Evolutionary conservation across 2,113 vertebrate species (phyloP).

Genomic region (Pomatostomus ruficeps): DNA sequence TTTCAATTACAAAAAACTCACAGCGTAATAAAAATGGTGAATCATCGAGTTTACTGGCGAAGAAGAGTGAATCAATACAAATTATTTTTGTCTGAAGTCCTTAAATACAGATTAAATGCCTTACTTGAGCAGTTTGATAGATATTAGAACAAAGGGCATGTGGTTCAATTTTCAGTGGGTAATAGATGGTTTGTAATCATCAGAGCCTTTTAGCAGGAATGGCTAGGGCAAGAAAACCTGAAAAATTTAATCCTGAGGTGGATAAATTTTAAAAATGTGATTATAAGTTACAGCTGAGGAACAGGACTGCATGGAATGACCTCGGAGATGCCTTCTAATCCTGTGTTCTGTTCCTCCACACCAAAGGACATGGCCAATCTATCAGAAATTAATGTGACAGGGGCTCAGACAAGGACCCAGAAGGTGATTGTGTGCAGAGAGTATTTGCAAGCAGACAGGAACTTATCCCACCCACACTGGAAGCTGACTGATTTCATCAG

Average conservation of each 20-base stretch:
- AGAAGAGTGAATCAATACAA: not conserved
- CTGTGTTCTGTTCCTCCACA: not conserved
- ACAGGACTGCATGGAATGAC: not conserved
- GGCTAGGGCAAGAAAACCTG: not conserved
- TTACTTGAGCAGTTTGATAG: not conserved
- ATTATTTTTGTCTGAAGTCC: not conserved
- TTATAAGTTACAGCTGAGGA: not conserved
- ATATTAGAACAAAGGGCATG: not conserved
- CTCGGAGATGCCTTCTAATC: not conserved
- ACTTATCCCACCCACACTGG: not conserved
- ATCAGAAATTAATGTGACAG: not conserved
- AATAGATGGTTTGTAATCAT: not conserved
- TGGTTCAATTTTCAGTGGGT: not conserved
- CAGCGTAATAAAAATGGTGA: not conserved
- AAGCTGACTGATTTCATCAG: not conserved
- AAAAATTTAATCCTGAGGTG: not conserved
- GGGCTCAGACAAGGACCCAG: not conserved
- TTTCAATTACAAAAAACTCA: not conserved
- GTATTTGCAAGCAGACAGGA: not conserved
- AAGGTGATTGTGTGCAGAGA: not conserved
- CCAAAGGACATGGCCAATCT: not conserved
- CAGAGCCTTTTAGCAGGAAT: not conserved
- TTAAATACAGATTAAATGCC: not conserved
- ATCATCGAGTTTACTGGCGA: not conserved
- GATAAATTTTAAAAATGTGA: not conserved